Base-by-base conservation (phyloP, 2,113 vertebrate genomes). In the Saimiri boliviensis region DNA sequence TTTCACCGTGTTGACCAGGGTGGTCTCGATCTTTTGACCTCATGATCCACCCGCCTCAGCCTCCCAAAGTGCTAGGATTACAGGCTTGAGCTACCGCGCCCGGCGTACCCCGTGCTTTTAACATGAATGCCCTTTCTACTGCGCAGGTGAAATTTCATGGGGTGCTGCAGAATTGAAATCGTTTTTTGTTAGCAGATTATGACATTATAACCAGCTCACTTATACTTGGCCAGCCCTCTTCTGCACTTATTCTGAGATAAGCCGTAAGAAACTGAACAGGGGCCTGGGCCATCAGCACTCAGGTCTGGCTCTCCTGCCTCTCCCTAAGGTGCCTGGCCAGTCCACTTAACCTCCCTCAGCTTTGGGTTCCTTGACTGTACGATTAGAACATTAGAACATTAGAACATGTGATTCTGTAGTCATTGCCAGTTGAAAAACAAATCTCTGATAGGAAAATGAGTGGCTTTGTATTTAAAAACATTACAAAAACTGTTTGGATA, bases 211-310 rank as follows among this genome's bases (percentile, higher is more conserved):
- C 17, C 37, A 45, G 3, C 47, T 2, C 12, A 4, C 19, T 1
- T 42, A 37, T 77, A 37, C 49, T 82, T 40, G 42, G 47, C 49
- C 25, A 37, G 45, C 35, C 27, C 52, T 49, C 68, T 81, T 23
- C 40, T 85, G 10, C 25, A 9, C 2, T 0, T 45, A 8, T 47
- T 49, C 71, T 45, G 13, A 94, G 66, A 27, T 85, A 42, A 73
- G 30, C 74, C 11, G 1, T 79, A 49, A 70, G 68, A 71, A 10
- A 3, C 12, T 25, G 35, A 56, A 42, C 30, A 8, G 6, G n/a
- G 74, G 13, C 54, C n/a, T 0, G 1, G 37, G 52, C 47, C 20
- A 0, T 21, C 2, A 1, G 16, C 23, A 16, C 37, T 11, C 12
- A 54, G 91, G 37, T n/a, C 66, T 37, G 74, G 54, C 77, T 85